Base-by-base conservation (phyloP, 2,113 vertebrate species). In the Ptychochromis oligacanthus region DNA sequence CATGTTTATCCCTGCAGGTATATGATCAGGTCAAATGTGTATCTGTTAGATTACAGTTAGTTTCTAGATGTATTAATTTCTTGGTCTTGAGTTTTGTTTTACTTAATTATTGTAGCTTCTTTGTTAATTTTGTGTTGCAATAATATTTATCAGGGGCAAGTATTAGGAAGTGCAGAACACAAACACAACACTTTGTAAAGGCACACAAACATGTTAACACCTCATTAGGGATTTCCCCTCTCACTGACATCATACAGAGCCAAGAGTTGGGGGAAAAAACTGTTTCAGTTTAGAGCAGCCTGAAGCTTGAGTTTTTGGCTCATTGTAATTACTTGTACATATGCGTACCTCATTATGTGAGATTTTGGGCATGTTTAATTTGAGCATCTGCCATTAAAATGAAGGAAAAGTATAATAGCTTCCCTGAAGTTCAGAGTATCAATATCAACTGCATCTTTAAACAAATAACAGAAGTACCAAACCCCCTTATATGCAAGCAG, bases 1-100 rank as follows among this genome's bases (percentile, higher is more conserved):
- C 79, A 67, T 91, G 11, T 75, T 93, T 34, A 77, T 91, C 22
- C 82, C 89, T 46, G 17, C 67, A 79, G 84, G 92, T 94, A 86
- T 87, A 62, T 34, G 17, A 61, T 59, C 24, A 31, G 15, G 40
- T 65, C 5, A 43, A 38, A 38, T 22, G 5, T 61, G 22, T 65
- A 3, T 49, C 7, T 49, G 8, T 77, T 46, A 58, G 15, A 7
- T 58, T 59, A 31, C 4, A 34, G 28, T 7, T n/a, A 31, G 28
- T 31, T 31, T 31, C 28, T 31, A 49, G 40, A 49, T 49, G 24
- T 49, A 49, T 70, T 70, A 17, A 70, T 70, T 28, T 49, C 18
- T n/a, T n/a, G 24, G n/a, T 65, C 40, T 65, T 17, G 8, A 36
- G 2, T 6, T 36, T 36, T 36, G 36, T 8, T 18, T 46, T 67